These are phyloP conservation scores for Lampropteryx suffumata DNA, from an alignment of 2,888 invertebrate species.

Conservation along the genomic window DNA sequence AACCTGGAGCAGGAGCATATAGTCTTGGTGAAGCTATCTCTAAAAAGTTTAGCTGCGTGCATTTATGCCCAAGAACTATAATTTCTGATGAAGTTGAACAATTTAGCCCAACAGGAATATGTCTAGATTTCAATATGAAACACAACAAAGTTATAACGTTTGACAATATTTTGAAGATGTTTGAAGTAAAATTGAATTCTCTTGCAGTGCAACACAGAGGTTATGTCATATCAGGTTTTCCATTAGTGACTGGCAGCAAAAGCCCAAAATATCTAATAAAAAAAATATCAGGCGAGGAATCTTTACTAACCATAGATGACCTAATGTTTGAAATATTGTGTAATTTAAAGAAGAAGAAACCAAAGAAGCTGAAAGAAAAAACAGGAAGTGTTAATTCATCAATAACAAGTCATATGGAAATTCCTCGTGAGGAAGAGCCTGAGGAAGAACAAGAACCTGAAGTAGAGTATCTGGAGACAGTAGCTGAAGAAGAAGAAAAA, in stretches of 20 bases:
- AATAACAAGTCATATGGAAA: conserved; percentile 40
- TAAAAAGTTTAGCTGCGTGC: conserved; percentile 80
- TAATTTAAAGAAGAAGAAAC: conserved; percentile 59
- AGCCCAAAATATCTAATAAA: conserved; percentile 43
- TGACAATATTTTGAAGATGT: conserved; percentile 75
- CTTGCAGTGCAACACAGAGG: conserved; percentile 82
- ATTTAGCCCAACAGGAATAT: conserved; percentile 78
- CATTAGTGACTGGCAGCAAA: conserved; percentile 77
- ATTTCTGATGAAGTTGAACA: conserved; percentile 83
- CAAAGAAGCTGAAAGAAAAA: conserved; percentile 34
- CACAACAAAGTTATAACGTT: conserved; percentile 76
- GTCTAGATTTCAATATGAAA: conserved; percentile 82
- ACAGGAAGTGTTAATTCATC: conserved; percentile 40
- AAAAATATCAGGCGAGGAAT: conserved; percentile 59
- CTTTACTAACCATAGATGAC: conserved; percentile 46
- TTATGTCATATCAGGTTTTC: conserved; percentile 85
- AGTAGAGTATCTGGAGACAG: conserved; percentile 19
- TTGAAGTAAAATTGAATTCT: conserved; percentile 77
- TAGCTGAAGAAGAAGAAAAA: too few species aligned
- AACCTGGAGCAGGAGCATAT: conserved; percentile 79
- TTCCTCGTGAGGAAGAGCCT: conserved; percentile 29
- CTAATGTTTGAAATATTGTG: conserved; percentile 53
- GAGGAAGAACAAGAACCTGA: conserved; percentile 44
- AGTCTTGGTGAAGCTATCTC: conserved; percentile 81
- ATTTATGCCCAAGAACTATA: conserved; percentile 81